Conservation (phyloP, 2,113 vertebrate genomes). For the Rhinolophus sinicus region DNA sequence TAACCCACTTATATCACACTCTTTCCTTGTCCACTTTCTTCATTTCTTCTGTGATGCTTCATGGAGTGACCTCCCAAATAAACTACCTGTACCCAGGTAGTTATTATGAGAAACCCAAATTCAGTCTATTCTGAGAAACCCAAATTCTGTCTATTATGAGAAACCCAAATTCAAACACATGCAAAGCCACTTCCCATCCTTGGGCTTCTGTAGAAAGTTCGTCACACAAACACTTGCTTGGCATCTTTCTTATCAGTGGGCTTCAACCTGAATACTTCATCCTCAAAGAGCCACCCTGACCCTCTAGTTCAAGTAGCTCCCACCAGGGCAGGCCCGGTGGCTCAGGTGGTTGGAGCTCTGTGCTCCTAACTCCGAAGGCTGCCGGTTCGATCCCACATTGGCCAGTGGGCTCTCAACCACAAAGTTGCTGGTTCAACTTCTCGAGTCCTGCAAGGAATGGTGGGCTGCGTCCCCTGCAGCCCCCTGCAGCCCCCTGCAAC, state of each 20-base stretch:
- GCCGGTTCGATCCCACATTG: no score
- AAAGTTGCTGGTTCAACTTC: no score
- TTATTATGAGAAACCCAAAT: neutral
- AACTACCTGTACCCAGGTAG: neutral
- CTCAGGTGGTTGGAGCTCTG: no score
- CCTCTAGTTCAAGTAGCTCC: neutral
- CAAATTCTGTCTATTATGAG: neutral
- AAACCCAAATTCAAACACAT: neutral
- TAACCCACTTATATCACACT: neutral
- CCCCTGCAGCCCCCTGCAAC: no score
- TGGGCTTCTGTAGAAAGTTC: neutral
- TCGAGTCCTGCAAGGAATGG: no score
- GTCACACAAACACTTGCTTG: neutral
- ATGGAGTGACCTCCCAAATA: neutral
- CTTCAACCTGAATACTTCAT: neutral
- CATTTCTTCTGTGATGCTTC: neutral
- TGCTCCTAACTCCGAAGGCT: no score
- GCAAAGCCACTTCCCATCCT: neutral
- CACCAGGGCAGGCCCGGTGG: neutral
- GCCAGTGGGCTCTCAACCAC: no score
- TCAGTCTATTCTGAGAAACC: no score
- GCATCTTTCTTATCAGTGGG: neutral
- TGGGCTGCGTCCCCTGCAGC: no score
- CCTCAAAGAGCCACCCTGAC: neutral
- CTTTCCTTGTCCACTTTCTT: neutral